Evolutionary conservation across 2,888 invertebrate species (phyloP).

Genomic region (Hydrotaea cyrtoneurina): DNA sequence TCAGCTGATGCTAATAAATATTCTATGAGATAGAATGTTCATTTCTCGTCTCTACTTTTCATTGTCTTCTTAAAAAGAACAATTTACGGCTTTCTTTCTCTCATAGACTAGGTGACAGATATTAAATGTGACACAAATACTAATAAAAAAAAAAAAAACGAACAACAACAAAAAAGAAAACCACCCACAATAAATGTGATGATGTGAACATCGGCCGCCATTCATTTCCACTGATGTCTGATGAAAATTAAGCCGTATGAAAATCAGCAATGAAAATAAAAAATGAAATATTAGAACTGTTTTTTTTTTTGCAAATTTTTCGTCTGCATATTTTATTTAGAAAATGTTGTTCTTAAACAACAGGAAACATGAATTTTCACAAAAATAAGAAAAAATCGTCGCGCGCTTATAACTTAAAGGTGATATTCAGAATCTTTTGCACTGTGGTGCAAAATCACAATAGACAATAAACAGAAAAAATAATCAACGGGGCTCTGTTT

Average conservation of each 20-base stretch:
- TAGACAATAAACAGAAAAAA: too few species aligned
- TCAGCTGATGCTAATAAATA: too few species aligned
- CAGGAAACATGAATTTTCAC: neutral
- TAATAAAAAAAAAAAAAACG: neutral
- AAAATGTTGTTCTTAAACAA: neutral
- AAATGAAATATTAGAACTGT: neutral
- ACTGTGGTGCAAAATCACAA: too few species aligned
- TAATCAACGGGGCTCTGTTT: too few species aligned
- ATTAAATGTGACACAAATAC: slow-evolving; percentile 16
- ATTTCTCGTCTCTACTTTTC: neutral
- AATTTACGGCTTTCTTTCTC: too few species aligned
- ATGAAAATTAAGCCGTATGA: slow-evolving; percentile 8
- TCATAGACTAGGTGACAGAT: neutral
- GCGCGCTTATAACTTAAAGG: neutral
- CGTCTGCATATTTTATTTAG: neutral
- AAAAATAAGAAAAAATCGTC: neutral
- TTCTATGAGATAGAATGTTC: too few species aligned
- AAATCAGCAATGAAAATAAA: neutral
- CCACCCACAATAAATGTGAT: neutral
- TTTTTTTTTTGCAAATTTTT: neutral
- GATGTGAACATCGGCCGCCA: neutral
- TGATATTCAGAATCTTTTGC: too few species aligned
- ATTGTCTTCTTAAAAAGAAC: too few species aligned
- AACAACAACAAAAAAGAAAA: neutral
- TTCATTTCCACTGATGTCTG: neutral